phyloP scores from a whole-genome alignment of 2,888 invertebrate genomes.

The Pterostichus niger region DNA sequence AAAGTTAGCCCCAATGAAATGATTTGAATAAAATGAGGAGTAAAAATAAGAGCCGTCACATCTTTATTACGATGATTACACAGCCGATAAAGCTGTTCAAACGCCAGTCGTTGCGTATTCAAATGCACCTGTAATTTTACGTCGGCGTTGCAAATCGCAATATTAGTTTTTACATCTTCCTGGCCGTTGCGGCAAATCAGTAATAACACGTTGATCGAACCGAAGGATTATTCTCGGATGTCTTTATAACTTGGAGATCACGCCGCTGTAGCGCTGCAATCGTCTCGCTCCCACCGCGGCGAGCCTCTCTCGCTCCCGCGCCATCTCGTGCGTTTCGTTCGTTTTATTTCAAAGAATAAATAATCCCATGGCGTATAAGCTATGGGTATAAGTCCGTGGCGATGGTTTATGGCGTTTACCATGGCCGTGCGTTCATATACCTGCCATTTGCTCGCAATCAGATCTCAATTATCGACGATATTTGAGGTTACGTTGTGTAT shows the following conservation, averaged over 20 bases:
- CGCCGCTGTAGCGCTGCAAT: constrained; percentile 5
- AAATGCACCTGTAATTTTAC: constrained; percentile 65
- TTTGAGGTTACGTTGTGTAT: constrained; percentile 64
- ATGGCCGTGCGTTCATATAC: constrained; percentile 65
- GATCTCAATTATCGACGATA: constrained; percentile 67
- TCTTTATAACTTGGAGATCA: constrained; percentile 62
- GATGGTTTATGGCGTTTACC: constrained; percentile 63
- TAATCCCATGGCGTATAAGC: constrained; percentile 65
- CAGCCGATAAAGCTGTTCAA: constrained; percentile 41
- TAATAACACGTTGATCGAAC: constrained; percentile 65
- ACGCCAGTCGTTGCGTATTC: constrained; percentile 58
- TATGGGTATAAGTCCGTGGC: constrained; percentile 54
- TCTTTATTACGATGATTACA: constrained; percentile 61
- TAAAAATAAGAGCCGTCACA: constrained; percentile 35
- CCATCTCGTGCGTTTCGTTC: constrained; percentile 50
- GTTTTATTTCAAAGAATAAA: constrained; percentile 66
- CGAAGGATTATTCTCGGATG: constrained; percentile 58
- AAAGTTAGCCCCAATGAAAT: constrained; percentile 8
- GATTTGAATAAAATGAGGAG: constrained; percentile 21
- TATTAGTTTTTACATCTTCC: constrained; percentile 64
- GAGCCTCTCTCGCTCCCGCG: constrained; percentile 13
- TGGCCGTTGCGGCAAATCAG: constrained; percentile 61
- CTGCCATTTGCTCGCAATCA: constrained; percentile 67
- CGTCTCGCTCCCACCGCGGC: constrained; percentile 14
- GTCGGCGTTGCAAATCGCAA: constrained; percentile 64